Evolutionary conservation across 2,888 invertebrate genomes (phyloP).

Genomic region (Rotaria macrura): DNA sequence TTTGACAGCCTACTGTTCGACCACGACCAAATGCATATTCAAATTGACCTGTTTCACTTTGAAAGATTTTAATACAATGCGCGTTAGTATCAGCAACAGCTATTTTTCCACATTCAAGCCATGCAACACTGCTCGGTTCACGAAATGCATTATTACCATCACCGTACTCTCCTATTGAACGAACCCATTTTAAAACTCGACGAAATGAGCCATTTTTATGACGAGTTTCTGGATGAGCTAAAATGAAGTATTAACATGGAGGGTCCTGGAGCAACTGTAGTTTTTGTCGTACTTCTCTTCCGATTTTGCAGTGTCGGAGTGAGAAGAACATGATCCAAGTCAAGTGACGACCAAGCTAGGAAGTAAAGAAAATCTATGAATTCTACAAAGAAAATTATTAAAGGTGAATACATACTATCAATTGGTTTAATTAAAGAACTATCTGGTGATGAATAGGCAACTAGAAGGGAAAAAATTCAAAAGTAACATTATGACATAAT

Average conservation of each 20-base stretch:
- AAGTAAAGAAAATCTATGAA: no score
- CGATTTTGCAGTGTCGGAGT: no score
- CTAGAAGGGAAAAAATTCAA: no score
- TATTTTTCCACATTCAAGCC: not conserved
- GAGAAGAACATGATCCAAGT: no score
- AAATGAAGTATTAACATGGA: no score
- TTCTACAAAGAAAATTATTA: no score
- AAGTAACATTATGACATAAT: no score
- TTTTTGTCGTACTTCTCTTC: no score
- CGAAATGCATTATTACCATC: not conserved
- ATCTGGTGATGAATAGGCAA: no score
- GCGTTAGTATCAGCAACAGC: not conserved
- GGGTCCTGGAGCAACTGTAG: not conserved
- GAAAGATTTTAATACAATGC: not conserved
- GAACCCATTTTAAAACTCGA: not conserved
- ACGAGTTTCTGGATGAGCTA: not conserved
- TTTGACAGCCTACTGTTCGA: not conserved
- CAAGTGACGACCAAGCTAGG: no score
- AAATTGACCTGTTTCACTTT: not conserved
- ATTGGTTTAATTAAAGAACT: not conserved
- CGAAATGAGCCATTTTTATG: not conserved
- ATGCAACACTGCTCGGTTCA: not conserved
- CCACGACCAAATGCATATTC: slow-evolving; percentile 8
- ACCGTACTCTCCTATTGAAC: not conserved
- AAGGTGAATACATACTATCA: not conserved